Evolutionary conservation across 2,797 vertebrate species (phyloP), one percentile per base, ranked within the genome.

Genomic region (Tenualosa thibaudeaui): DNA sequence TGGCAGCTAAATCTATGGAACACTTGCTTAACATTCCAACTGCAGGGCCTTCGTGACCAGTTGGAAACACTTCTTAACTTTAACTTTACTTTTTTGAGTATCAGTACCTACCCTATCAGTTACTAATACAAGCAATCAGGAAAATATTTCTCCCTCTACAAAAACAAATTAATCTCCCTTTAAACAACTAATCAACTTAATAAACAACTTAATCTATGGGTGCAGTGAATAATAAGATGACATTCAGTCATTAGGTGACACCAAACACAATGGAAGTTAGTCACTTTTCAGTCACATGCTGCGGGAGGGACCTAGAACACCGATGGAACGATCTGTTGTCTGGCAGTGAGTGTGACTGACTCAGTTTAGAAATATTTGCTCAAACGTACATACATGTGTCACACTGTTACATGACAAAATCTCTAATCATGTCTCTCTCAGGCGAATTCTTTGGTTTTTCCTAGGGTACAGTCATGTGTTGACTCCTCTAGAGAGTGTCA

Each of bases 121-220:
- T 19, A 62, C 10, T 9, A 15, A 43, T 43, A 6, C 19, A n/a
- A 3, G 15, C 71, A 3, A 71, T 13, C 4, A 40, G 71, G 40
- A 22, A 46, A 78, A n/a, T 5, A 71, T 71, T 40, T 5, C 12
- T 71, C 26, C 65, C 26, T 31, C 1, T 40, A 31, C 0, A 31
- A 31, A 31, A 31, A 31, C 31, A 31, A n/a, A n/a, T 31, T 31
- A 31, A 31, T 5, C 12, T 71, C 26, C 65, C 26, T 31, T 0
- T 40, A 68, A 68, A 68, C 62, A 68, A 68, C 24, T 31, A 68
- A 68, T 26, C n/a, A n/a, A n/a, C n/a, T n/a, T n/a, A n/a, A n/a
- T n/a, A n/a, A n/a, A n/a, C n/a, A n/a, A n/a, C n/a, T n/a, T 68
- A 26, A 68, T 68, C 46, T 51, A 51, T 51, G 50, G 5, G 50